phyloP scores from a whole-genome alignment of 1,140 invertebrate species.

The Diplogasteroides magnus region DNA sequence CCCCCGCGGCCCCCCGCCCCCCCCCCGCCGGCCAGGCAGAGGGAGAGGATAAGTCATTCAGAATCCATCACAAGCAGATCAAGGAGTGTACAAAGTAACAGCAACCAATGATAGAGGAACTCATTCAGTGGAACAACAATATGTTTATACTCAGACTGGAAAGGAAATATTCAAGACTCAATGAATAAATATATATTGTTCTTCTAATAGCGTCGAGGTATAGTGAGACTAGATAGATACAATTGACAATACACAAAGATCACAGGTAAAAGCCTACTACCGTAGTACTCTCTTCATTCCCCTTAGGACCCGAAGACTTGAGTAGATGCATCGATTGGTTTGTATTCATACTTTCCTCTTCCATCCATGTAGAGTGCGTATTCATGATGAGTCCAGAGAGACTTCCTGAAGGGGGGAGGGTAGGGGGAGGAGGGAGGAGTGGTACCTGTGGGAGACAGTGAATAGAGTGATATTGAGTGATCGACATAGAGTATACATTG shows the following conservation, averaged over 20 bases:
- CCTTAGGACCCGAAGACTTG: slow-evolving; percentile 84
- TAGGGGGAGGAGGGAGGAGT: no score
- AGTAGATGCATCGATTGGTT: slow-evolving; percentile 74
- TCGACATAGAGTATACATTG: slow-evolving; percentile 88
- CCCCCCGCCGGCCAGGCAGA: background rate
- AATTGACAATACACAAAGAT: no score
- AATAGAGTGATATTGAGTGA: slow-evolving; percentile 84
- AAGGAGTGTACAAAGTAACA: slow-evolving; percentile 40
- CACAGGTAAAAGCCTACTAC: no score
- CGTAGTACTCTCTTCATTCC: no score
- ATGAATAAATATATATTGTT: slow-evolving; percentile 2
- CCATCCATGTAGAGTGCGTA: slow-evolving; percentile 93
- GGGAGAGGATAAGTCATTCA: slow-evolving; percentile 9
- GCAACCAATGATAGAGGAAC: slow-evolving; percentile 32
- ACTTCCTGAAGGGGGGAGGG: no score
- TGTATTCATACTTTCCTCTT: slow-evolving; percentile 78
- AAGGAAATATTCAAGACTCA: slow-evolving; percentile 39
- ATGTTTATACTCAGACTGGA: slow-evolving; percentile 26
- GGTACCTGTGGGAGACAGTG: slow-evolving; percentile 84
- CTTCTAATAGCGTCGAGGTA: no score
- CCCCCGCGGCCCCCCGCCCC: no score
- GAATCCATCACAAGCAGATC: slow-evolving; percentile 38
- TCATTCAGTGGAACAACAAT: slow-evolving; percentile 36
- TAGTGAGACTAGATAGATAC: no score
- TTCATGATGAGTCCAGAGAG: slow-evolving; percentile 86